Evolutionary conservation across 2,797 vertebrate species (phyloP), one percentile per base, ranked within the genome.

Genomic region (Peromyscus eremicus): DNA sequence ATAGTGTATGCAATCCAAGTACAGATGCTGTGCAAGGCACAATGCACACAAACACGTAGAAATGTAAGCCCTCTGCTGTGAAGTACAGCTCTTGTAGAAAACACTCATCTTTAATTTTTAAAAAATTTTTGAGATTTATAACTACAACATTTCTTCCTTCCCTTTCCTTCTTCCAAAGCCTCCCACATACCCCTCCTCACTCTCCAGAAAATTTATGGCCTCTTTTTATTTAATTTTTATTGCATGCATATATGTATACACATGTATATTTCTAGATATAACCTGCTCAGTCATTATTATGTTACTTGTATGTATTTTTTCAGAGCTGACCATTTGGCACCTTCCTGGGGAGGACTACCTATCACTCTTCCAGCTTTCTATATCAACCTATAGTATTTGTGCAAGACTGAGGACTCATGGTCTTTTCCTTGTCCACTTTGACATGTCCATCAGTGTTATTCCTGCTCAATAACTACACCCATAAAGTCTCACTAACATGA

Each of bases 31-130:
- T 16, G n/a, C 68, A 57, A 29, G 4, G 66, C 43, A 80, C 10
- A 80, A 57, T 55, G 5, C 0, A 32, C 5, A 71, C 4, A 80
- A n/a, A 40, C 43, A 9, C 2, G 27, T 0, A 27, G 0, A 32
- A 17, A 64, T 80, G 46, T 27, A 37, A 83, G 23, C 71, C 29
- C 5, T 77, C 13, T 89, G 16, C 29, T 82, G 34, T 91, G 70
- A 82, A 77, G 55, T 40, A 55, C 27, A 85, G 43, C 14, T 34
- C 57, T 5, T 86, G 43, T 55, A 85, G 4, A 52, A 85, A 66
- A 14, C 23, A 66, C n/a, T 29, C 17, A 52, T 64, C 64, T 75
- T 64, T 29, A n/a, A 57, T 52, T 52, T 52, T 60, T n/a, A 6
- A 21, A n/a, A 37, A 43, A 11, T 29, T 43, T 62, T 83, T 62